phyloP scores from a whole-genome alignment of 2,113 vertebrate species.

The Oenanthe oenanthe region DNA sequence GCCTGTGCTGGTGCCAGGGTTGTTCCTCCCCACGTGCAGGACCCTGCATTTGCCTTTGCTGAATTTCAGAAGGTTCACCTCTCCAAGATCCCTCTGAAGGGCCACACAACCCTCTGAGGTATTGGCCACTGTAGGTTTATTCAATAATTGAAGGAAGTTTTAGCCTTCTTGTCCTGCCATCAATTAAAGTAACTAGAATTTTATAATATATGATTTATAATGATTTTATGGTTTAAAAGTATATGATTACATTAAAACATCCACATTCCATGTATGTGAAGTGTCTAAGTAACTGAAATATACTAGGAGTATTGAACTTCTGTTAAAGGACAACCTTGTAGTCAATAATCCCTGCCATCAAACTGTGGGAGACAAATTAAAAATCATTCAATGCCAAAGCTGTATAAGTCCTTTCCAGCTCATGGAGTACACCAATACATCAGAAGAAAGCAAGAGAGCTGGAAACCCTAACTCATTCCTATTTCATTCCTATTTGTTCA shows the following conservation, averaged over 20 bases:
- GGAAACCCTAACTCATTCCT: background rate
- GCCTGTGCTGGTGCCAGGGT: too few relatives aligned
- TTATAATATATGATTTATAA: background rate
- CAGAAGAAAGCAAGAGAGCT: background rate
- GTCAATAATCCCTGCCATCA: background rate
- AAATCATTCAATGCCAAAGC: background rate
- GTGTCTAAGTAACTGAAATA: background rate
- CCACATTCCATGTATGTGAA: background rate
- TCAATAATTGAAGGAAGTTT: background rate
- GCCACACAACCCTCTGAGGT: background rate
- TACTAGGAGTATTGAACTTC: background rate
- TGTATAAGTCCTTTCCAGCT: background rate
- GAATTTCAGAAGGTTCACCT: background rate
- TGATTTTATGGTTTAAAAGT: background rate
- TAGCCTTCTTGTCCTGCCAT: background rate
- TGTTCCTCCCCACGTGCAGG: background rate
- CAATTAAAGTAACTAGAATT: background rate
- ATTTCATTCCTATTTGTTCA: background rate
- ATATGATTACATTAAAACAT: background rate
- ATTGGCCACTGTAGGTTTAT: rapidly evolving
- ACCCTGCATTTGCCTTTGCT: background rate
- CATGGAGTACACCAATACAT: background rate
- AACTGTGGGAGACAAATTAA: background rate
- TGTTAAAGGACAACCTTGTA: background rate
- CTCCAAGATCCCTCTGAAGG: background rate